Evolutionary conservation across 2,113 vertebrate species (phyloP), one percentile per base, ranked within the genome.

Genomic region (Aramus guarauna): DNA sequence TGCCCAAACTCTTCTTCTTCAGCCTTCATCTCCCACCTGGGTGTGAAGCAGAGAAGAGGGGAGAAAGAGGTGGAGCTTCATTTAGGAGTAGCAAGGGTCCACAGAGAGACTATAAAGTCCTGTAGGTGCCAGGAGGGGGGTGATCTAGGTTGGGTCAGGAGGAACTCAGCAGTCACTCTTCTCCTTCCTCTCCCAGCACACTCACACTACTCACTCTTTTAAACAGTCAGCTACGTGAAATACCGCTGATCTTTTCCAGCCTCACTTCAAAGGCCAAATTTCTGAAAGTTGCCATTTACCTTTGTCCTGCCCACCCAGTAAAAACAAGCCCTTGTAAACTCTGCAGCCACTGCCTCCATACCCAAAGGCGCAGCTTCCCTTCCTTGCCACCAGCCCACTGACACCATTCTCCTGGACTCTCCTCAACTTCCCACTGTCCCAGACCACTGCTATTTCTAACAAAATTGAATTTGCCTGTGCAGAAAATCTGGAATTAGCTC

Each of bases 101-200:
- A 24, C 21, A 55, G 24, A 30, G 1, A 39, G 30, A 22, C 4
- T 22, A 3, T 10, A 9, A 90, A 53, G 26, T 58, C 30, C 27
- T 62, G 3, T 30, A 23, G 9, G 1, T 34, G 9, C 7, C n/a
- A 41, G 37, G 16, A 81, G 8, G 3, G 14, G 3, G 0, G 0
- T 69, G 27, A 87, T 16, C 20, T 24, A 9, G 7, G 2, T 8
- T 77, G 74, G 19, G 5, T 36, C 16, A 48, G 63, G 14, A 74
- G 32, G 84, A 77, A 36, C 6, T 62, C 39, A 53, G 36, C 36
- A 64, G 39, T 43, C 2, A 2, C 15, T 92, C 68, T 76, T 66
- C 36, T 74, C 32, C 75, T 69, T 80, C 13, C 11, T 77, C 36
- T 36, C 6, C 8, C 23, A 75, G 30, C 27, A 63, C 12, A 16